phyloP scores from a whole-genome alignment of 2,113 vertebrate genomes.

The Piaya cayana region DNA sequence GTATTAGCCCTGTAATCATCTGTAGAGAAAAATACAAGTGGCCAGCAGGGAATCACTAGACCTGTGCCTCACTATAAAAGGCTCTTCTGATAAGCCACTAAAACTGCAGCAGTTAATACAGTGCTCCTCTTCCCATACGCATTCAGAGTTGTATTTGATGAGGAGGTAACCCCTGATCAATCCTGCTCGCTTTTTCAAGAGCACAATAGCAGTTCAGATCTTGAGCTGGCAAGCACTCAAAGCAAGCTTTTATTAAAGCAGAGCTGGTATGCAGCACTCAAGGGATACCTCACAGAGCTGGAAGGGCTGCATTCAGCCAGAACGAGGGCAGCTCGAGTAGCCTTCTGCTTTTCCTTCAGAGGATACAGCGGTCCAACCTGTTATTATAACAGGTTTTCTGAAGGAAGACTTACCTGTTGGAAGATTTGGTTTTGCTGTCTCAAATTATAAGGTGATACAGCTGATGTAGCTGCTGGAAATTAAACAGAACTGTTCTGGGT shows the following conservation, averaged over 20 bases:
- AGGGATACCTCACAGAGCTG: not conserved
- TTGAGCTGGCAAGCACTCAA: not conserved
- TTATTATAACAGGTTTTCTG: not conserved
- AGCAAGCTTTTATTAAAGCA: not conserved
- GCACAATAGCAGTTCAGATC: not conserved
- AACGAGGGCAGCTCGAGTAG: not conserved
- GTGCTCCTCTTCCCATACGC: not conserved
- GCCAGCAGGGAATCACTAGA: not conserved
- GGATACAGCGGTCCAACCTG: not conserved
- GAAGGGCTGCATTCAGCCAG: not conserved
- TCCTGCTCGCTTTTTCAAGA: rapidly evolving
- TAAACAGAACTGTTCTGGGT: not conserved
- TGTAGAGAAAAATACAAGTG: not conserved
- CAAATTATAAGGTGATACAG: not conserved
- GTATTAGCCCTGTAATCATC: not conserved
- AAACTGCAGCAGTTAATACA: not conserved
- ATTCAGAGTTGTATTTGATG: not conserved
- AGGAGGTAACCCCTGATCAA: not conserved
- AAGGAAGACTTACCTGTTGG: not conserved
- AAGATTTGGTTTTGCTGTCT: not conserved
- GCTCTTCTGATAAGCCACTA: not conserved
- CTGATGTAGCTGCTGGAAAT: not conserved
- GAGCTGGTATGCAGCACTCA: not conserved
- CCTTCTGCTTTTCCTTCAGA: not conserved
- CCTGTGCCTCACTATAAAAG: not conserved